Evolutionary conservation across 2,797 vertebrate species (phyloP), one percentile per base, ranked within the genome.

Genomic region (Rhinatrema bivittatum): DNA sequence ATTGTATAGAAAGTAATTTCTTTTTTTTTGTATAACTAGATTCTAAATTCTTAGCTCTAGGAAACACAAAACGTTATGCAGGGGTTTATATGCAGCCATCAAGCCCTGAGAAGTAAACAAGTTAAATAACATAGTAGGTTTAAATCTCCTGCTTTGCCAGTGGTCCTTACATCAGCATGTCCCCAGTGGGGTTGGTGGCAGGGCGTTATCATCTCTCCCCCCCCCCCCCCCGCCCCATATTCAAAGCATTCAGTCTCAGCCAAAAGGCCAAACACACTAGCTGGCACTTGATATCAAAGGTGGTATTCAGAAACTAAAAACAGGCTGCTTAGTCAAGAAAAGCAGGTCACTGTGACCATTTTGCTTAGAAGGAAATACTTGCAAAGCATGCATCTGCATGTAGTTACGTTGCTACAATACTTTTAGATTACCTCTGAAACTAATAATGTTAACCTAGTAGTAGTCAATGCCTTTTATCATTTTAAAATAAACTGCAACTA

Each of bases 401-500:
- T 36, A 49, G 53, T 38, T 39, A 7, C 8, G 43, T 7, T 21
- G 14, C 34, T 26, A 15, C 10, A 11, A 16, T 14, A 16, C 21
- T 21, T n/a, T n/a, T n/a, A 36, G 17, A 21, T 8, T 35, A 12
- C 16, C 32, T 19, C 38, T 36, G 13, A 31, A 16, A 46, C 36
- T 40, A 25, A 15, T 36, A 26, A 29, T 32, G 42, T 50, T 9
- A 7, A 30, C 6, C 48, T 52, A 31, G 9, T 18, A 11, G 5
- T 27, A 12, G 5, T 36, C 22, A 15, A 32, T 30, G 8, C 10
- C 14, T 19, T 9, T 53, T 65, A 12, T 5, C 56, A 25, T 43
- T 60, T 30, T 22, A 59, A 60, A 47, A 7, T 10, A n/a, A 48
- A 34, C 24, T 29, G 20, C n/a, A 60, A 59, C 36, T 16, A 7